Conservation (phyloP, 2,888 invertebrate genomes). For the Dromius quadrimaculatus region DNA sequence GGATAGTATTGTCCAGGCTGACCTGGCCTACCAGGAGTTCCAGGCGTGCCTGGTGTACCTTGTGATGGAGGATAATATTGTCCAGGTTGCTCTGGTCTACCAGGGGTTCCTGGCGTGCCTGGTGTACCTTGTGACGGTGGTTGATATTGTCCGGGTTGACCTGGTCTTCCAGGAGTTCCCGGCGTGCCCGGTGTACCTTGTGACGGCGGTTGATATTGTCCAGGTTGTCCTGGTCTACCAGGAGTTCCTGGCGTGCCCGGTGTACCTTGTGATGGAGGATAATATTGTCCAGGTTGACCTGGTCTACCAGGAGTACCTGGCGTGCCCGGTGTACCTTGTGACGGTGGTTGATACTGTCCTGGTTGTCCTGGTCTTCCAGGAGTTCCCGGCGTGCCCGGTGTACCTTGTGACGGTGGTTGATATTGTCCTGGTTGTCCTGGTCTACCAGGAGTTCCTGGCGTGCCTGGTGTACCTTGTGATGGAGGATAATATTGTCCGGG, state of each 20-base stretch:
- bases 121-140: constrained; percentile 39
- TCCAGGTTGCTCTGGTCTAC: constrained; percentile 53
- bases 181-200: constrained; percentile 65
- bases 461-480: constrained; percentile 56
- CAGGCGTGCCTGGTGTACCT: constrained; percentile 55
- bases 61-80: constrained; percentile 54
- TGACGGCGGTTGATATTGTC: constrained; percentile 64
- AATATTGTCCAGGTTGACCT: constrained; percentile 40
- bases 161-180: constrained; percentile 65
- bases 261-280: no score
- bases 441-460: no score
- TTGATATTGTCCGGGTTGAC: constrained; percentile 30
- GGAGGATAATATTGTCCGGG: constrained; percentile 42
- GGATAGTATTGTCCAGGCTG: constrained; percentile 55
- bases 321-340: constrained; percentile 57
- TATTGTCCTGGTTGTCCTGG: constrained; percentile 53
- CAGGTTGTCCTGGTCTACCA: constrained; percentile 13
- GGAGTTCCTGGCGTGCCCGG: constrained; percentile 67
- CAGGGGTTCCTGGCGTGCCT: constrained; percentile 52
- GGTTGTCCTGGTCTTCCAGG: constrained; percentile 35
- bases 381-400: constrained; percentile 52
- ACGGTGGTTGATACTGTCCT: constrained; percentile 56
- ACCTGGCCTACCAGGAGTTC: constrained; percentile 53
- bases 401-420: constrained; percentile 53
- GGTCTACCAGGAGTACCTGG: constrained; percentile 8